Evolutionary conservation across 2,888 invertebrate species (phyloP), one percentile per base, ranked within the genome.

Genomic region (Pemphredon lugubris): DNA sequence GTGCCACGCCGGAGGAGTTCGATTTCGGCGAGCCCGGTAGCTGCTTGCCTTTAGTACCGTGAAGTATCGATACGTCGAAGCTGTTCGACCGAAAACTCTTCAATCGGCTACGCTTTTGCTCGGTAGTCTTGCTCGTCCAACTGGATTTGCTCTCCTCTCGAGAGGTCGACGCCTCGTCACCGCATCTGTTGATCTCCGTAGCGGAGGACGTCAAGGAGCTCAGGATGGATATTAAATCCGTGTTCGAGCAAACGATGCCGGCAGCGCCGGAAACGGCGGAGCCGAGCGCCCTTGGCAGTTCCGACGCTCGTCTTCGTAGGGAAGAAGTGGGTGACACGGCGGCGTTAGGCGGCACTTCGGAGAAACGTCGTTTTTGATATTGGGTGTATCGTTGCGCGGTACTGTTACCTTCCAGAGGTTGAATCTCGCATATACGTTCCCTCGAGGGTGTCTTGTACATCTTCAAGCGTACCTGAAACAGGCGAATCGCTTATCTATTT

Each of bases 161-260:
- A 6, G 60, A 9, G 55, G 16, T 40, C 11, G 30, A 58, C 21
- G 79, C 69, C 11, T 68, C 79, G 5, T 78, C 79, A n/a, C 65
- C 77, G 23, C 76, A 74, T 23, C 66, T 73, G 11, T 94, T 93
- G 85, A 95, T 95, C 87, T 96, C 96, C 61, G 94, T 94, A 37
- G 95, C 95, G 13, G 96, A 95, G 1, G 95, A 95, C 5, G 96
- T 95, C 74, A 96, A 92, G 21, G 94, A 94, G 81, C 94, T 93
- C 77, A 96, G 93, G 90, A 96, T 95, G 82, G 94, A 94, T 77
- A 94, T 94, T 53, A 96, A 92, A 86, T 96, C 96, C 26, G 94
- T 95, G 89, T 96, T 95, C 72, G 96, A 94, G 90, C 96, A 96
- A 61, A 96, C 93, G 75, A 96, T 93, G 3, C 96, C 96, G 0